Conservation (phyloP, 2,888 invertebrate species). For the Ametastegia equiseti region DNA sequence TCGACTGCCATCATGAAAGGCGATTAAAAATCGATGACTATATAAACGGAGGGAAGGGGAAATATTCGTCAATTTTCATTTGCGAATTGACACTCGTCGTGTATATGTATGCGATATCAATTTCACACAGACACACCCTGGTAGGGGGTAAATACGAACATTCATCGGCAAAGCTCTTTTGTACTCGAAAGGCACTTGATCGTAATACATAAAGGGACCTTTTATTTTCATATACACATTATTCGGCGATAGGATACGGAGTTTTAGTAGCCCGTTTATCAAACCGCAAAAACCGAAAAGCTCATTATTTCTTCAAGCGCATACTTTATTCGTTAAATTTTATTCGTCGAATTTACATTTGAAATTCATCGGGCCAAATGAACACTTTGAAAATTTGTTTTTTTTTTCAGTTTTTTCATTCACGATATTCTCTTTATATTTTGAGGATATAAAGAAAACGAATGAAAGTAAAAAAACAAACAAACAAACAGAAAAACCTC, state of each 20-base stretch:
- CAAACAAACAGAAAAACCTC: no score
- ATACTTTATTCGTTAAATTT: neutral
- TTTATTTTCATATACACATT: neutral
- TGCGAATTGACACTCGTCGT: neutral
- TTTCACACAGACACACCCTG: no score
- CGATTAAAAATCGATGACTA: neutral
- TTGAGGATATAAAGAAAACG: neutral
- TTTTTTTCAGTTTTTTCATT: neutral
- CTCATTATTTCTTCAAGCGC: neutral
- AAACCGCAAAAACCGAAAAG: neutral
- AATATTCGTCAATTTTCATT: slow-evolving; percentile 9
- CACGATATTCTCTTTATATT: no score
- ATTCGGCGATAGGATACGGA: neutral
- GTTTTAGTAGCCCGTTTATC: neutral
- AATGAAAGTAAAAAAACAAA: neutral
- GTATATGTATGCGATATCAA: neutral
- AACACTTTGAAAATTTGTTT: neutral
- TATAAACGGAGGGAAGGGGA: neutral
- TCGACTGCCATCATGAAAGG: neutral
- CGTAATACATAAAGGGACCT: neutral
- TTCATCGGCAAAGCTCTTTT: slow-evolving; percentile 11
- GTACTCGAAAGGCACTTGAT: slow-evolving; percentile 1
- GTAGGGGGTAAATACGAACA: neutral
- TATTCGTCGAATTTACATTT: neutral
- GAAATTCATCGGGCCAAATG: neutral